Evolutionary conservation across 2,888 invertebrate species (phyloP), one percentile per base, ranked within the genome.

Genomic region (Clunio marinus): DNA sequence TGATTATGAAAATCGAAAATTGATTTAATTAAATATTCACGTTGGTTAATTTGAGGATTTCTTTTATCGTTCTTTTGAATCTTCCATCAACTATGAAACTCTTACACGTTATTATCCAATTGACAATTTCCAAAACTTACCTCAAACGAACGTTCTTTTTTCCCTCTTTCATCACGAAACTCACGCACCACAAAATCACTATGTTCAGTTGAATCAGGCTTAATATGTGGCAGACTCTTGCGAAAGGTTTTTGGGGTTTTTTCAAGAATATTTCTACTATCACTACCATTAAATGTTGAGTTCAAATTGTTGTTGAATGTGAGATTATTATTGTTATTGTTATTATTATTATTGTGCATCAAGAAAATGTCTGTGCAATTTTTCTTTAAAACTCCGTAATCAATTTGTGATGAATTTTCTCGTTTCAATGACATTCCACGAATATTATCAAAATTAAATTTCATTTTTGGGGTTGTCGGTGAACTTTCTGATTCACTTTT

Each of bases 81-180:
- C 27, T 55, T n/a, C 45, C n/a, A 4, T n/a, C 17, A 13, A 22
- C 13, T 55, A 10, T 2, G n/a, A n/a, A n/a, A n/a, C 15, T 55
- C 13, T 15, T 5, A 24, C 37, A 51, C 46, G 65, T 51, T 17
- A 65, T 51, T 51, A 65, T 28, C 65, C 7, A 65, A 65, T 65
- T 46, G 45, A 41, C 45, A 62, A 25, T 8, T 13, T 8, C 4
- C 4, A 45, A 45, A 45, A 15, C 57, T 68, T 20, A 68, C 68
- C 58, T 68, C 68, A 37, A 68, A 68, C 20, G 68, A 68, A 37
- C 68, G 41, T 17, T 68, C 68, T 24, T 68, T 68, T 22, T 58
- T 57, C 15, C 68, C 68, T 4, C 58, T 22, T 17, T 57, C 68
- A 27, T 68, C 68, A 41, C 68, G 68, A 41, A 27, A 58, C 22